Base-by-base conservation (phyloP, 2,797 vertebrate species). In the Cygnus olor region DNA sequence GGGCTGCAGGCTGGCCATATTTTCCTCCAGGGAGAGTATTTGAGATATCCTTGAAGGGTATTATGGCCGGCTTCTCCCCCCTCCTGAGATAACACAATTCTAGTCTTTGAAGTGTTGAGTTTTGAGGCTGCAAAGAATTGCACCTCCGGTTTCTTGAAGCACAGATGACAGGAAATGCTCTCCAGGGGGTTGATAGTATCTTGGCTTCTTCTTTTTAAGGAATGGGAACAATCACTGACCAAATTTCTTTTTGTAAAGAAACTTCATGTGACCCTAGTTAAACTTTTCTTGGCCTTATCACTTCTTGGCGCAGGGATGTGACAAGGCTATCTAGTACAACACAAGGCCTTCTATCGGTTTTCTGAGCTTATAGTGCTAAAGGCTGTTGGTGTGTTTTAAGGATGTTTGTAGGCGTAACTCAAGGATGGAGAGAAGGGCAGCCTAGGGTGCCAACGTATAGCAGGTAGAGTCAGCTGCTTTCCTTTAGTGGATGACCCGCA, bases 211-310 rank as follows among this genome's bases (percentile, higher is more conserved):
- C 57, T 45, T 34, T 66, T 14, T 2, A 24, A 56, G 25, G 34
- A 63, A 25, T 56, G n/a, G 47, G 38, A 88, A 13, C 44, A 51
- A 32, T 81, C 64, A 8, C 15, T 53, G 30, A 90, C 56, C 87
- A 80, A 95, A 73, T 16, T 40, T 30, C 30, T 42, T 30, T 64
- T 93, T 92, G 44, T 95, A 57, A 91, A 79, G 78, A 85, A 80
- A 34, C n/a, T 90, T 94, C 78, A 45, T 68, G 36, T 92, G 66
- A 60, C 9, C n/a, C 25, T 60, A 40, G 44, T 77, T 85, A 91
- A 80, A 65, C 57, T 82, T 77, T n/a, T 25, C 54, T 58, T 87
- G 20, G 68, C 68, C 2, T 70, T 14, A 11, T 21, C 18, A 11
- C 49, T 51, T 34, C n/a, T 30, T 30, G 36, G 38, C 12, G 69